Base-by-base conservation (phyloP, 2,113 vertebrate genomes). In the Cygnus atratus region DNA sequence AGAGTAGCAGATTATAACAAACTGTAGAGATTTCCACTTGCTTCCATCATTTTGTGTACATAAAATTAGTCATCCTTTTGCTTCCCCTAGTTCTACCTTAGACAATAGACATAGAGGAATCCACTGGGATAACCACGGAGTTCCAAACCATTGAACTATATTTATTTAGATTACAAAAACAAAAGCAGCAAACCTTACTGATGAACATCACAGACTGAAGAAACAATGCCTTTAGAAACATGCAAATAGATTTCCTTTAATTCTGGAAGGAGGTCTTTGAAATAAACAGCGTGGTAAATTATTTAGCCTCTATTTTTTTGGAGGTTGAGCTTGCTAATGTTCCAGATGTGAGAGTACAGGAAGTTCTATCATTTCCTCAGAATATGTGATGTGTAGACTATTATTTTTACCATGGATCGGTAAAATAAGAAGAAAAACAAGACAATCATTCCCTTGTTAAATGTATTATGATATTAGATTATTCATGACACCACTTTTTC, bases 271-370 rank as follows among this genome's bases (percentile, higher is more conserved):
- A 95, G 44, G 57, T 88, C 90, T 97, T 96, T 97, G 96, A 97
- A 97, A 97, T 88, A 95, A 97, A 95, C 79, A 94, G 35, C 2
- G 15, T 95, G 96, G 85, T 92, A 95, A 97, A 96, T 93, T 92
- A 97, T 96, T 96, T 93, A 97, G 88, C 41, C 61, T 91, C 57
- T 92, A 66, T 97, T 94, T 95, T 97, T 97, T 97, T 96, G 43
- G 94, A 96, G 68, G 58, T 58, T 67, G 79, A 91, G 52, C 84
- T 95, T 92, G 72, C 54, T 95, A 93, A 93, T 95, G 94, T 95
- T 93, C 84, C 85, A 95, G 94, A 96, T 95, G 94, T 97, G 92
- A 91, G 88, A 97, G 95, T 95, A 97, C 97, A 97, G 97, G 97
- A 98, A 97, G 83, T 88, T 74, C 89, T 95, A 93, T 88, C 31